Base-by-base conservation (phyloP, 30 jellyfish, hydroid and myxozoan species). In the Morbakka virulenta region DNA sequence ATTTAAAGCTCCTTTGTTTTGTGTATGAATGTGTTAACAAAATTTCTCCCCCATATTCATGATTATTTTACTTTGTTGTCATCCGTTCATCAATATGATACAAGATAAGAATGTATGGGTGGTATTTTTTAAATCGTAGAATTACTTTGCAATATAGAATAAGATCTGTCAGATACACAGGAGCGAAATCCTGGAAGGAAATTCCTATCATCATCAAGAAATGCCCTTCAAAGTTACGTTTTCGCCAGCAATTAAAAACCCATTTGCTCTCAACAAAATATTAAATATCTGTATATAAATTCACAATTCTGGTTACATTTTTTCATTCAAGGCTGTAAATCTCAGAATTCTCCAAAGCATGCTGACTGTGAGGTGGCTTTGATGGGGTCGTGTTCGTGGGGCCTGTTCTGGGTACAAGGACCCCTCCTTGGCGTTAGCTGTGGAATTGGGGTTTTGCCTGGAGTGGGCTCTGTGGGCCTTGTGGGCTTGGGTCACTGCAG, bases 151-250 rank as follows among this genome's bases (percentile, higher is more conserved):
- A 73, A 14, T 49, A 49, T 73, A 76, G 85, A 20, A 14, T 48
- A 73, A 52, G 85, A 73, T 75, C 74, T n/a, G 35, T 75, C 2
- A 75, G 87, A 57, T 75, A 75, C 26, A 67, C 87, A 49, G 85
- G 85, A 2, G 85, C 77, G 25, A 74, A 32, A 74, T 25, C 85
- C 62, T 74, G 85, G 85, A 74, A 52, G 77, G 34, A 26, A 65
- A 75, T 61, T 52, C 67, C 87, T 21, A 11, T 41, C 4, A 51
- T 6, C 70, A 75, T 75, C 87, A 75, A 41, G 35, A 77, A 52
- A 32, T 75, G 67, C 62, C 61, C 87, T 41, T 57, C 81, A 0
- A 78, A 52, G 20, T 20, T 25, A 28, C 52, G 21, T 52, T 52
- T 75, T 57, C 87, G 48, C 27, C 67, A 78, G 29, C 21, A 52